These are phyloP conservation scores for Atta cephalotes DNA, from an alignment of 1,140 invertebrate species.

Conservation along the genomic window DNA sequence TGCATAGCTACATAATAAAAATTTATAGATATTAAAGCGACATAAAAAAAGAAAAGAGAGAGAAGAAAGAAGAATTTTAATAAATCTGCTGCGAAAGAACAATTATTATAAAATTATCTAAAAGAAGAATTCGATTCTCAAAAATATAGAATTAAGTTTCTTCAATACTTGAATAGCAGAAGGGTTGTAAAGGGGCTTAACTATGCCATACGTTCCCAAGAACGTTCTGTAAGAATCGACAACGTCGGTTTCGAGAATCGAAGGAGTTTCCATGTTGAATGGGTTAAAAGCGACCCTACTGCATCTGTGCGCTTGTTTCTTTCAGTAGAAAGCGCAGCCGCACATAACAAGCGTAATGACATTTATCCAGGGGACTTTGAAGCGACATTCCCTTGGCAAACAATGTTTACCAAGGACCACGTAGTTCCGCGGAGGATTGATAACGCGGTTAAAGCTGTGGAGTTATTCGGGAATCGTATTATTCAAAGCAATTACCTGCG, in stretches of 20 bases:
- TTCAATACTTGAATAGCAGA: background rate
- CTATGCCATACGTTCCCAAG: background rate
- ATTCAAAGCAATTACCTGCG: slow-evolving; percentile 43
- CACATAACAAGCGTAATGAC: slow-evolving; percentile 49
- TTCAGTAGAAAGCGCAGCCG: slow-evolving; percentile 23
- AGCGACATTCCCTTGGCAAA: slow-evolving; percentile 47
- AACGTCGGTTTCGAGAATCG: background rate
- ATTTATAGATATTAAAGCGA: background rate
- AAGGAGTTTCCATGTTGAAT: slow-evolving; percentile 17
- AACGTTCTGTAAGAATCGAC: background rate
- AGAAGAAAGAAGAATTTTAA: background rate
- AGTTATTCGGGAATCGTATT: slow-evolving; percentile 50
- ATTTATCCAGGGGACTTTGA: slow-evolving; percentile 55
- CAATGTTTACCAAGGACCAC: slow-evolving; percentile 48
- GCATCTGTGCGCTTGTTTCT: slow-evolving; percentile 16
- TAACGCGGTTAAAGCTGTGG: slow-evolving; percentile 50
- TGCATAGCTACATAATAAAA: background rate
- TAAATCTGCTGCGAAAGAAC: background rate
- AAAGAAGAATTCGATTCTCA: background rate
- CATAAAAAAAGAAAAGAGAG: too few species aligned
- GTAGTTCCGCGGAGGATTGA: slow-evolving; percentile 48
- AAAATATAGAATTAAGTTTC: background rate
- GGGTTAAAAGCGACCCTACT: slow-evolving; percentile 25
- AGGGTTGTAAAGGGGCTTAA: background rate
- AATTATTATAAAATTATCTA: background rate